Evolutionary conservation across 1,140 invertebrate genomes (phyloP), one percentile per base, ranked within the genome.

Genomic region (Cydia pomonella): DNA sequence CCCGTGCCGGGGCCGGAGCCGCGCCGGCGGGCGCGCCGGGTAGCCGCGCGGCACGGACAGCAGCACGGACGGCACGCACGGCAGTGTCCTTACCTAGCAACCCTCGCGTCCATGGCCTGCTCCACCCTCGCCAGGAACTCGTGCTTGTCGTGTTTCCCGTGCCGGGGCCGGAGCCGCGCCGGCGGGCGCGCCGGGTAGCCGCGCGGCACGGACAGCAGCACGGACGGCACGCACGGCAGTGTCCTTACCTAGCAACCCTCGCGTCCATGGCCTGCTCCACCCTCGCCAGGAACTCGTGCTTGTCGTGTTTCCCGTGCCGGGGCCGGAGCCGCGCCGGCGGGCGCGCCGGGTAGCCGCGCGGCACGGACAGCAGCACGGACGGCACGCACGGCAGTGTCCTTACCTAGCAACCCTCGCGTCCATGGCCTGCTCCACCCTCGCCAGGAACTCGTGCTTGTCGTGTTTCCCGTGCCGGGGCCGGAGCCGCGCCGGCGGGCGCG

Each of bases 201-300:
- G 3, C 29, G 4, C 5, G 29, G 29, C 97, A 33, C 29, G 29
- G 29, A 5, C 3, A 99, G 94, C n/a, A 95, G 96, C 7, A 99
- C 95, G 0, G 98, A 97, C n/a, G n/a, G n/a, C n/a, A n/a, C n/a
- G n/a, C n/a, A n/a, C n/a, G n/a, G n/a, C 12, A 98, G 98, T 16
- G 72, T 18, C 25, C 72, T 18, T 47, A 85, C 85, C 83, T 83
- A n/a, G 95, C 94, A 25, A 98, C 94, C 63, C 97, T 93, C 0
- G 96, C 95, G n/a, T 95, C 94, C 62, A 98, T 92, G 0, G 96
- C 96, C 53, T 95, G 94, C 81, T 97, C 95, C 3, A 98, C 96
- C 2, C 95, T 93, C 44, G 94, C 94, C 1, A 98, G 93, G 89
- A 98, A 98, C 73, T 81, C 75, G 3, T 97, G 97, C 1, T 96